Conservation (phyloP, 2,888 invertebrate genomes). For the Agrochola lota region DNA sequence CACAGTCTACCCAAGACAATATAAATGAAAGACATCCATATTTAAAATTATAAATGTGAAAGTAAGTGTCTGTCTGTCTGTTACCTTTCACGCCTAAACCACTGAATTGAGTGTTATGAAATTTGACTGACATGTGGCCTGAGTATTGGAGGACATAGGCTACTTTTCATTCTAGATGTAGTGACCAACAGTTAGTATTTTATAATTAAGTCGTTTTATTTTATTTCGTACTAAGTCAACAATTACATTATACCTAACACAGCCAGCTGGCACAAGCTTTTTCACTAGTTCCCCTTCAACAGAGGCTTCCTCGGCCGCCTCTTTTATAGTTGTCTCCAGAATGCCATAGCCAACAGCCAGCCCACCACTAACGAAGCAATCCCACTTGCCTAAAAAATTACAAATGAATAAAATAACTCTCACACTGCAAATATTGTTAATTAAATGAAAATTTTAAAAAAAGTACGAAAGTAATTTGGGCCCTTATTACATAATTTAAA, state of each 20-base stretch:
- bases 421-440: neutral
- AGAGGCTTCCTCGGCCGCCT: slow-evolving; percentile 98
- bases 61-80: neutral
- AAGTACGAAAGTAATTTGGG: no score
- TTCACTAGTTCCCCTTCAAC: slow-evolving; percentile 95
- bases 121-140: neutral
- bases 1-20: neutral
- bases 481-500: neutral
- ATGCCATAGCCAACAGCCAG: slow-evolving; percentile 97
- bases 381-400: slow-evolving; percentile 93
- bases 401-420: neutral
- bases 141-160: neutral
- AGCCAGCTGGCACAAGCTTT: slow-evolving; percentile 94
- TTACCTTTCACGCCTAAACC: neutral
- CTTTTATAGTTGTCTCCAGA: slow-evolving; percentile 97
- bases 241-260: slow-evolving; percentile 92
- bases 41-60: neutral
- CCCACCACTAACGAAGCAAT: slow-evolving; percentile 98
- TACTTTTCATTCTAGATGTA: neutral
- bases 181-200: neutral
- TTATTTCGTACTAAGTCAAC: neutral
- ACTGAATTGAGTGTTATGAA: neutral
- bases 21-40: neutral
- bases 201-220: neutral
- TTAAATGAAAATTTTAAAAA: no score